phyloP scores from a whole-genome alignment of 2,113 vertebrate genomes.

The Tyrannus savana region DNA sequence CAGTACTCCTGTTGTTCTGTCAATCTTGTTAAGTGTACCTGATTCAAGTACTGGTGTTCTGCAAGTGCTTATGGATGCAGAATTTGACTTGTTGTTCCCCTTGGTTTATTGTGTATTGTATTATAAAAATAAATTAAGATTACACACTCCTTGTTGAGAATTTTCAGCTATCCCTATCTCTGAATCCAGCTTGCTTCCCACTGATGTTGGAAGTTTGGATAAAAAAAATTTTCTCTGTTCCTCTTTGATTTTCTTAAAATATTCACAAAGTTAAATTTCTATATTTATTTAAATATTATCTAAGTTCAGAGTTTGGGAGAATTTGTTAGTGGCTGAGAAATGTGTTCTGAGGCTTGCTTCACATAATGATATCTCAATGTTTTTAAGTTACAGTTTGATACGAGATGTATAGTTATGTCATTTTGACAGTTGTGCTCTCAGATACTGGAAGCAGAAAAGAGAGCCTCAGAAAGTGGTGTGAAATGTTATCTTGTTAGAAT shows the following conservation, averaged over 20 bases:
- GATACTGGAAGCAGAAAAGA: not conserved
- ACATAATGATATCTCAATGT: fast-evolving
- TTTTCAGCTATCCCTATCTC: not conserved
- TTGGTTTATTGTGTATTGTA: not conserved
- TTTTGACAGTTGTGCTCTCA: not conserved
- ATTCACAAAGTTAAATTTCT: not conserved
- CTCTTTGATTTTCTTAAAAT: not conserved
- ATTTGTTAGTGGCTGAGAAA: not conserved
- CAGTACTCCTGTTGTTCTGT: not conserved
- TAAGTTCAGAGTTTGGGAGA: not conserved
- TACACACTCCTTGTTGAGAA: not conserved
- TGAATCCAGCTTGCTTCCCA: not conserved
- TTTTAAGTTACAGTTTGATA: not conserved
- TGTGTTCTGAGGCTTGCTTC: not conserved
- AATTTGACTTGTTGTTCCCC: not conserved
- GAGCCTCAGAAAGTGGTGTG: not conserved
- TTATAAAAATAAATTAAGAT: not conserved
- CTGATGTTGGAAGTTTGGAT: not conserved
- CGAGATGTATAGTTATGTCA: not conserved
- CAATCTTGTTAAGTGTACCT: not conserved
- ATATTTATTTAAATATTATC: not conserved
- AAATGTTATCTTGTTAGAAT: not conserved
- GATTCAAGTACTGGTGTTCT: not conserved
- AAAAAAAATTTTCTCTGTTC: not conserved
- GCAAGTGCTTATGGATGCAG: not conserved